Evolutionary conservation across 2,113 vertebrate genomes (phyloP), one percentile per base, ranked within the genome.

Genomic region (Dasypus novemcinctus): DNA sequence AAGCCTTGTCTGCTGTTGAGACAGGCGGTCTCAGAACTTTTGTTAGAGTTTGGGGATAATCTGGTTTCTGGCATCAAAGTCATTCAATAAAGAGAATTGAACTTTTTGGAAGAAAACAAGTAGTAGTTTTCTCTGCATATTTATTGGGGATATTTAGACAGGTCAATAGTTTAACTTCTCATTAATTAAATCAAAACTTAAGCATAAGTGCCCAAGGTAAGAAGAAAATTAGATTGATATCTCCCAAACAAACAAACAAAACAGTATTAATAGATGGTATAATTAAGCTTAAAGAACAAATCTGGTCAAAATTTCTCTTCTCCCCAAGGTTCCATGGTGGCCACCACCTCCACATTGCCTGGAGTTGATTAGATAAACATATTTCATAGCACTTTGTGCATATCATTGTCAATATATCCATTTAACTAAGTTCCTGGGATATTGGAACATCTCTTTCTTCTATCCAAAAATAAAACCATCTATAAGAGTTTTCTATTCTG

Each of bases 11-110:
- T 74, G 6, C 68, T 68, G 33, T 84, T 81, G 66, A 94, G 80
- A 75, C 23, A 31, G 90, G 52, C 93, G 33, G 25, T 66, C 82
- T 94, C 59, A 38, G 25, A 49, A 36, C 31, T 85, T 96, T 87
- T 81, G 43, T 64, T 90, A 82, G 46, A 41, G 10, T 23, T 38
- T 87, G 49, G 83, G 66, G 52, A 78, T 66, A 63, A 84, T 84
- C 64, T 93, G 61, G n/a, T 63, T 78, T 61, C 74, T 89, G 54
- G 46, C 68, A 93, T 76, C 61, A 86, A 96, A 96, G 85, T 75
- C 57, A 90, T 68, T 86, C 29, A 87, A 52, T 90, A 57, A 78
- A 89, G 80, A 87, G 27, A 92, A 88, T 0, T 88, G 25, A 87
- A 66, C 20, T 68, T 80, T 85, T 69, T n/a, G 76, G 38, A 92